A percentile compares a stretch with the other conserved stretches of the same genome.
These are phyloP conservation scores for Boulengerochromis microlepis DNA, from an alignment of 2,113 vertebrate genomes.

Conservation along the genomic window DNA sequence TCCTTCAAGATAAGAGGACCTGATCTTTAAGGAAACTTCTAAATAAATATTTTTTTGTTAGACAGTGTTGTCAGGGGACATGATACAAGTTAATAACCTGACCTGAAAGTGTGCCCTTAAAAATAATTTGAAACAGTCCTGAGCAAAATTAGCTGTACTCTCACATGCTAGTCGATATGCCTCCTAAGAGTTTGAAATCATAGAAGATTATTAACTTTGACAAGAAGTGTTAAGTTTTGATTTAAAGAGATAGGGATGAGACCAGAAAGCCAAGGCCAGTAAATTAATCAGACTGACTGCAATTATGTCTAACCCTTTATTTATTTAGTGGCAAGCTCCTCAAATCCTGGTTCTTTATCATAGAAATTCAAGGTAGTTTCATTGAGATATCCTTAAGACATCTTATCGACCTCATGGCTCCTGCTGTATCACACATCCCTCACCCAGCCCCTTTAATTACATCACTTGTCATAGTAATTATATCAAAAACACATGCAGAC, in stretches of 20 bases:
- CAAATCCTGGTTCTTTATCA: not conserved
- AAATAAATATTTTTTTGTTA: not conserved
- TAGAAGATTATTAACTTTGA: not conserved
- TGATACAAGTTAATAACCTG: not conserved
- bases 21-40: not conserved
- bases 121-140: not conserved
- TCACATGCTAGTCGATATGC: not conserved
- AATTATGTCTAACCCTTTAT: not conserved
- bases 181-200: not conserved
- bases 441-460: not conserved
- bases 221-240: not conserved
- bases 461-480: constrained; percentile 44
- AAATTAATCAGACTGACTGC: not conserved
- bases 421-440: not conserved
- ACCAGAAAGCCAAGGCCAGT: not conserved
- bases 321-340: not conserved
- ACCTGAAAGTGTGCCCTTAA: not conserved
- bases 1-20: not conserved
- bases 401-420: no score
- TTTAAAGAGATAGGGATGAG: not conserved
- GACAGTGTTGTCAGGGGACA: not conserved
- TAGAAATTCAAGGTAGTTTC: not conserved
- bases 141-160: not conserved
- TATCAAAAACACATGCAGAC: constrained; percentile 3
- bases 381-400: not conserved